These are phyloP conservation scores for Noctua janthina DNA, from an alignment of 2,888 invertebrate genomes.

Conservation along the genomic window DNA sequence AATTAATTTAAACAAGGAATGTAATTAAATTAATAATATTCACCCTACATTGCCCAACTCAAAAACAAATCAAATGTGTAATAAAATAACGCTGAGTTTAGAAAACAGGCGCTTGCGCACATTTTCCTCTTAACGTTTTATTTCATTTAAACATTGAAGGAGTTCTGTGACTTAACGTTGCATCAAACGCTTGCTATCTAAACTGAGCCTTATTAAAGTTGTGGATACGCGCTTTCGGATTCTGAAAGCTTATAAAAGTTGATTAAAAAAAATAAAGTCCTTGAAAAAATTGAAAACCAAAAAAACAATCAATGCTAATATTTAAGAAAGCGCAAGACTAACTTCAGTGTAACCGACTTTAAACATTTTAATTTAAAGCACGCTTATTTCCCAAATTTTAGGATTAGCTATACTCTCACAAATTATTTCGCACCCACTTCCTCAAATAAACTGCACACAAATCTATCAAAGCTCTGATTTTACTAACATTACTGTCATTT, in stretches of 20 bases:
- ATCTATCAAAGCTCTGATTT: neutral
- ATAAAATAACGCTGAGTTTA: neutral
- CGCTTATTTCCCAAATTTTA: neutral
- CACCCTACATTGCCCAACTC: neutral
- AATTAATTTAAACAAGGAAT: constrained; percentile 46
- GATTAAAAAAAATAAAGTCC: neutral
- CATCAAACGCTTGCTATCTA: neutral
- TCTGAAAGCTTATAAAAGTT: neutral
- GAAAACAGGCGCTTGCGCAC: constrained; percentile 3
- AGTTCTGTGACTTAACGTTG: neutral
- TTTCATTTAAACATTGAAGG: neutral
- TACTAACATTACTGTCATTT: constrained; percentile 26
- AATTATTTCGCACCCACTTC: neutral
- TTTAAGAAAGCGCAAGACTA: too few species aligned
- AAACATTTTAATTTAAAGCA: neutral
- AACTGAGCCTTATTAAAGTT: neutral
- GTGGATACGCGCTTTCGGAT: too few species aligned
- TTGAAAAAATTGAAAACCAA: neutral
- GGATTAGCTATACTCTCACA: too few species aligned
- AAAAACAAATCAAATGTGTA: constrained; percentile 3
- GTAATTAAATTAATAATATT: constrained; percentile 35
- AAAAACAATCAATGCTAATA: too few species aligned
- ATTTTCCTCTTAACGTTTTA: neutral
- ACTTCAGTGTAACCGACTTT: neutral
- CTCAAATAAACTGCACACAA: neutral